These are phyloP conservation scores for Diadumene lineata DNA, from an alignment of 92 coral and sea anemone genomes.

Conservation along the genomic window DNA sequence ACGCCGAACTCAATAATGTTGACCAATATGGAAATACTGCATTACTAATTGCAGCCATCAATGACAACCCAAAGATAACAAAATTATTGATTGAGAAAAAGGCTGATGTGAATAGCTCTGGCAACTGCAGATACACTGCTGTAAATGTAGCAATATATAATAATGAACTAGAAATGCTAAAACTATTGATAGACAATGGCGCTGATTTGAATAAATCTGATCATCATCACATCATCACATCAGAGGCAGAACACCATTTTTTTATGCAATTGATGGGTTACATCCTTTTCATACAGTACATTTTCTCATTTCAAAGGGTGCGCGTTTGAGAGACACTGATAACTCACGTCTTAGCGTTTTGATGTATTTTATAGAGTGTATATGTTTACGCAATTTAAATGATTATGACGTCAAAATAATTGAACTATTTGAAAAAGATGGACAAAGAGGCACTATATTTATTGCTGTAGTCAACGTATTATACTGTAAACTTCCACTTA, in stretches of 20 bases:
- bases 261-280: neutral
- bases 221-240: no score
- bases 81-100: neutral
- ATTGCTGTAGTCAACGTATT: neutral
- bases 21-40: neutral
- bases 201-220: slow-evolving; percentile 15
- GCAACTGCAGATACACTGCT: neutral
- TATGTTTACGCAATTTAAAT: neutral
- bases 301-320: neutral
- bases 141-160: neutral
- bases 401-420: neutral
- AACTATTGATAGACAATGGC: neutral
- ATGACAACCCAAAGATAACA: neutral
- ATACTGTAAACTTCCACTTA: neutral
- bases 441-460: neutral
- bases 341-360: neutral
- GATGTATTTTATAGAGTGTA: neutral
- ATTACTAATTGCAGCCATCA: neutral
- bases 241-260: slow-evolving; percentile 21
- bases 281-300: neutral
- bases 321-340: neutral
- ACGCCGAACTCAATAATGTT: neutral
- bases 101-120: neutral
- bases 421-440: neutral
- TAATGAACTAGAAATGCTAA: neutral